These are phyloP conservation scores for Dipodomys ordii DNA, from an alignment of 2,113 vertebrate genomes.

Conservation along the genomic window DNA sequence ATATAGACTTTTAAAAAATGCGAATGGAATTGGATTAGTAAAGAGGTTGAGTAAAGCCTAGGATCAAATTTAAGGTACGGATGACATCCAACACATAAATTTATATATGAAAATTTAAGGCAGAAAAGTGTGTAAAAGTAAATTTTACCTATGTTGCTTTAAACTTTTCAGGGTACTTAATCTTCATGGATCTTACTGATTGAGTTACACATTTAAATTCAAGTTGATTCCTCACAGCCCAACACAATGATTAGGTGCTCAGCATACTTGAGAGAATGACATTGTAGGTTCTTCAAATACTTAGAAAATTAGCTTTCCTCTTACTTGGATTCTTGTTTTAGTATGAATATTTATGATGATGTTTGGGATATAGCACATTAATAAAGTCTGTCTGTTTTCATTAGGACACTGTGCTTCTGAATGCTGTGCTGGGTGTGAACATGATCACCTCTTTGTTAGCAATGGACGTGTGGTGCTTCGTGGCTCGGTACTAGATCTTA, in stretches of 20 bases:
- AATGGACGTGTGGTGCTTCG: constrained; percentile 95
- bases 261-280: background rate
- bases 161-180: background rate
- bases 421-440: constrained; percentile 90
- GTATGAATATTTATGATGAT: no score
- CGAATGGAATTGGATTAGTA: constrained; percentile 55
- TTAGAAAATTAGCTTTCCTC: background rate
- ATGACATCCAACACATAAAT: background rate
- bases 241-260: background rate
- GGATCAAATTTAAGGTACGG: background rate
- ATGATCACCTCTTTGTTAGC: constrained; percentile 92
- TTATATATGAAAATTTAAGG: background rate
- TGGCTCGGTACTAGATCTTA: constrained; percentile 90
- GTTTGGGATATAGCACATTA: background rate
- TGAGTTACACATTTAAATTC: background rate
- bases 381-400: background rate
- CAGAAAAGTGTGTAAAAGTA: background rate
- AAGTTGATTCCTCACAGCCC: background rate
- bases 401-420: constrained; percentile 92
- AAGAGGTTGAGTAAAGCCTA: constrained; percentile 22
- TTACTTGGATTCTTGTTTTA: no score
- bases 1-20: constrained; percentile 21
- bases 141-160: background rate
- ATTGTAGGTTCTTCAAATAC: background rate
- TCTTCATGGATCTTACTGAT: background rate